Evolutionary conservation across 2,113 vertebrate genomes (phyloP), one percentile per base, ranked within the genome.

Genomic region (Tragulus kanchil): DNA sequence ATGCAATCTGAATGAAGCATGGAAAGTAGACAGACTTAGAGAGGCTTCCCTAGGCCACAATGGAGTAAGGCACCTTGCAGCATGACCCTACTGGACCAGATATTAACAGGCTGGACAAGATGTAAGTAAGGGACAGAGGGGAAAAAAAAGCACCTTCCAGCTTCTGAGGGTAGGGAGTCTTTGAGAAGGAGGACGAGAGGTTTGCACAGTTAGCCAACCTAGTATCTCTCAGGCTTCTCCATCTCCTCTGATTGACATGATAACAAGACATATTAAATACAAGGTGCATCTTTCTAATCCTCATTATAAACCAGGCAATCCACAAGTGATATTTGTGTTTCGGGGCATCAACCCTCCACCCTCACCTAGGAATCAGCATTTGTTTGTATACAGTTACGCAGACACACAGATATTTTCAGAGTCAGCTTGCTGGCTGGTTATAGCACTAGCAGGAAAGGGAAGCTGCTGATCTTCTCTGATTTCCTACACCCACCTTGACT

Each of bases 81-180:
- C 5, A 4, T 1, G 3, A 13, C 4, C 2, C 5, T 14, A 14
- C 1, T 45, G 17, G 21, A 42, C 1, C 6, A 26, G 16, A 1
- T 59, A 8, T 17, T n/a, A 78, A 31, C 50, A 75, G 4, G 1
- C 14, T 67, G 16, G 26, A 16, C 36, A 75, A 91, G 21, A 3
- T 26, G 1, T 26, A 77, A 78, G 69, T 61, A 42, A 50, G 14
- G 10, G 26, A 4, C 3, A 5, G 54, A 79, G 19, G 36, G 36
- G 36, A 36, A 36, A 64, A 81, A 96, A 64, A 78, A 26, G 8
- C 3, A n/a, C 45, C n/a, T 45, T 92, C 23, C 83, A 31, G 59
- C 19, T 82, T 87, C 5, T 1, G 6, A 5, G 3, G 23, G 3
- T 82, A 8, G n/a, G 19, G 62, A 42, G 21, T 16, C 52, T 82